Base-by-base conservation (phyloP, 2,797 vertebrate species). In the Crenuchus spilurus region DNA sequence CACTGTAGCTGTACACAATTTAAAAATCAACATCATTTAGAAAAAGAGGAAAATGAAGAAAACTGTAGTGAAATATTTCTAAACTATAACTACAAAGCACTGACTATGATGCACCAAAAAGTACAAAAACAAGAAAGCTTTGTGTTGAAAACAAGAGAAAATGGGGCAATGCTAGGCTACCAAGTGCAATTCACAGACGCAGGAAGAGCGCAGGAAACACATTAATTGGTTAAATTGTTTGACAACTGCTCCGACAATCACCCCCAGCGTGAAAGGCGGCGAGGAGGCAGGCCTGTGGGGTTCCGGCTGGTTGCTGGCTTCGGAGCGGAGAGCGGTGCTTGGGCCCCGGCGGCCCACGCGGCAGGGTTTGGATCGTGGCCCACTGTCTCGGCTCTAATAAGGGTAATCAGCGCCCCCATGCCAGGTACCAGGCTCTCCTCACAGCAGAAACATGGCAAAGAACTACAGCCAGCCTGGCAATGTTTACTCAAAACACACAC, bases 381-480 rank as follows among this genome's bases (percentile, higher is more conserved):
- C 94, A 95, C 93, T 86, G 93, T 93, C 95, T 94, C 90, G 91
- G 92, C 94, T 95, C 94, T 98, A 98, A 97, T 97, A 96, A 96
- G 95, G 88, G 92, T 94, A 97, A 97, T 97, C 96, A 97, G 96
- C 77, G 84, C 83, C 95, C 95, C 94, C 95, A 94, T 95, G 95
- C 95, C 94, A 95, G 95, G 92, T 92, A 94, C 90, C 92, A 92
- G 91, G 90, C 92, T 93, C 92, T 90, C 91, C 91, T 92, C 93
- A 92, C 96, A 96, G 95, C 94, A 93, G 95, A 94, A 94, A 94
- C 92, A 92, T 95, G 94, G 93, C 94, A 95, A 90, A 92, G 92
- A 74, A 69, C 81, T 72, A 67, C 65, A 78, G 51, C 82, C 86
- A 86, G 87, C 88, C 90, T 88, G 88, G 86, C 93, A 90, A 90